Evolutionary conservation across 2,797 vertebrate genomes (phyloP).

Genomic region (Glossophaga mutica): DNA sequence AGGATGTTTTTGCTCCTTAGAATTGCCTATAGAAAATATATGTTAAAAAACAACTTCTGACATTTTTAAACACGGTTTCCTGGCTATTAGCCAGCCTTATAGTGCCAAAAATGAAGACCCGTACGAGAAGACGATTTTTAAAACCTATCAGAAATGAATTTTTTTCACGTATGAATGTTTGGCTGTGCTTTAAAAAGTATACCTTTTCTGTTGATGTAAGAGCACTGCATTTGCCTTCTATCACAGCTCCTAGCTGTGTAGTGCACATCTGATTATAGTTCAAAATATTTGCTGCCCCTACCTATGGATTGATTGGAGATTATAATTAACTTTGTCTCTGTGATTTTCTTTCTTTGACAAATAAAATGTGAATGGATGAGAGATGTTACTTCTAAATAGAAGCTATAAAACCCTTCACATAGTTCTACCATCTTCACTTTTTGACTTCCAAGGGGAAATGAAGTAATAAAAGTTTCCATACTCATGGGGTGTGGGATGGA

Average conservation of each 20-base stretch:
- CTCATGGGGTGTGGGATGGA: not conserved
- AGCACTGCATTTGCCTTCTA: not conserved
- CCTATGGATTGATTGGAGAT: not conserved
- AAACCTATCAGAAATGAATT: not conserved
- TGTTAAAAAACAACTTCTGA: not conserved
- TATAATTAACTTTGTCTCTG: not conserved
- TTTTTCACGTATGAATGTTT: not conserved
- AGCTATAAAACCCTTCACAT: not conserved
- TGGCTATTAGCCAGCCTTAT: not conserved
- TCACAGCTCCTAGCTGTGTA: not conserved
- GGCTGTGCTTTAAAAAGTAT: not conserved
- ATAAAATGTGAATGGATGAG: not conserved
- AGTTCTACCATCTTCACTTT: not conserved
- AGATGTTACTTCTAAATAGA: not conserved
- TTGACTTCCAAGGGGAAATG: not conserved
- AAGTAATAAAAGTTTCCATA: not conserved
- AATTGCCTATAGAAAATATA: not conserved
- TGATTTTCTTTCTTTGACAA: conserved; percentile 22
- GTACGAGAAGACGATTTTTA: not conserved
- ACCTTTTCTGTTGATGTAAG: not conserved
- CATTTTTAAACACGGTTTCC: not conserved
- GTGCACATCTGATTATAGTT: not conserved
- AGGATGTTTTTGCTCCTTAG: not conserved
- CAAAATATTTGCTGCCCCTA: not conserved
- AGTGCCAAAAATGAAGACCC: not conserved